Base-by-base conservation (phyloP, 2,797 vertebrate genomes). In the Garrulus glandarius region DNA sequence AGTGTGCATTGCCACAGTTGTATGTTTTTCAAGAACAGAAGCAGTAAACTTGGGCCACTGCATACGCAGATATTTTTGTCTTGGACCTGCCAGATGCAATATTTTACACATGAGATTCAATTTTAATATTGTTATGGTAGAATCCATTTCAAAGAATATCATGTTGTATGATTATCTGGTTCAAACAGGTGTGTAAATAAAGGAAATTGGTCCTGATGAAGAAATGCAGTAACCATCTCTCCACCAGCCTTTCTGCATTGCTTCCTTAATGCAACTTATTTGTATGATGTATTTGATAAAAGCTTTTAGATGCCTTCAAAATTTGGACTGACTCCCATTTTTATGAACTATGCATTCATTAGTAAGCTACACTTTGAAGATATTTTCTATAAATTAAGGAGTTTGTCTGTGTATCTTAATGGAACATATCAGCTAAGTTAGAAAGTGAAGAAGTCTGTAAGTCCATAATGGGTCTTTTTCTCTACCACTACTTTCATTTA, bases 41-140 rank as follows among this genome's bases (percentile, higher is more conserved):
- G 3, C 0, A 1, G 11, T 29, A 56, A 63, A 27, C 34, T 52
- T 59, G 41, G 37, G 3, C 11, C 3, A 3, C 18, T 85, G 34
- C 44, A 77, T 76, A 43, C 12, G 60, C 20, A 55, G 19, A 14
- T 37, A 21, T 59, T 69, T 79, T 75, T 72, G 15, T 15, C 15
- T 79, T 61, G 15, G 26, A 26, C 29, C 34, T 26, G 5, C 3
- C 29, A 69, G 22, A 27, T 46, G 7, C 21, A 72, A 5, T 61
- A 76, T 82, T 92, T 72, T 65, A 65, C 23, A 57, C 4, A 22
- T 16, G 17, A 52, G 50, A 69, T 50, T 46, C 41, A 56, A 67
- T 56, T 49, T n/a, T 67, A 34, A 24, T 17, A 30, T 10, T 75
- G n/a, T 36, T 87, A 37, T 30, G 13, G 4, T 21, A 82, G 15